Evolutionary conservation across 23 tunicate genomes (phyloP), one percentile per base, ranked within the genome.

Genomic region (Oikopleura dioica): DNA sequence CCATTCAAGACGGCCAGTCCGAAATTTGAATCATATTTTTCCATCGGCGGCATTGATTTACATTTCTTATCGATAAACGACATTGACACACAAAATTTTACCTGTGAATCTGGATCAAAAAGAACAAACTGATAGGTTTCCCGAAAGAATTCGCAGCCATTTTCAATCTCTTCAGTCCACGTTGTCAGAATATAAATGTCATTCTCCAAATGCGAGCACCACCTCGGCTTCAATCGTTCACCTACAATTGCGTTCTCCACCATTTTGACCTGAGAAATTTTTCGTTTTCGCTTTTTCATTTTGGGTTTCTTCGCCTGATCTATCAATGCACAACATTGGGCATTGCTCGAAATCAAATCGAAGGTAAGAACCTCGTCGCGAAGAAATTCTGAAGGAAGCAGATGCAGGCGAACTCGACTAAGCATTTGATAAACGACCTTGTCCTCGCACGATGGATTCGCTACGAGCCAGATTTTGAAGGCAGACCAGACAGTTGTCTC

Each of bases 1-100:
- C 95, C 85, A 9, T 51, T 79, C 34, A 88, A 59, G 1, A 79
- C 87, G 38, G 95, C 85, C 33, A 88, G 88, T 35, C 95, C 95
- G 30, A 88, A 85, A 88, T 88, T 23, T 85, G 75, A 67, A 83
- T 34, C 28, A 84, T 83, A 1, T 37, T 5, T 37, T 81, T 83
- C 95, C 95, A 88, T 36, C 84, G 26, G 26, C 26, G 26, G n/a
- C n/a, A n/a, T n/a, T n/a, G n/a, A n/a, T n/a, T n/a, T n/a, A n/a
- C n/a, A n/a, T n/a, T n/a, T n/a, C n/a, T n/a, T n/a, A n/a, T n/a
- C n/a, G n/a, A n/a, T n/a, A n/a, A n/a, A n/a, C n/a, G n/a, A n/a
- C n/a, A n/a, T n/a, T n/a, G n/a, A n/a, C n/a, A n/a, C n/a, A n/a
- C n/a, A n/a, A n/a, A n/a, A n/a, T n/a, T n/a, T n/a, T n/a, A n/a